These are phyloP conservation scores for Lepetodrilus schrolli DNA, from an alignment of 2,888 invertebrate genomes.

Conservation along the genomic window DNA sequence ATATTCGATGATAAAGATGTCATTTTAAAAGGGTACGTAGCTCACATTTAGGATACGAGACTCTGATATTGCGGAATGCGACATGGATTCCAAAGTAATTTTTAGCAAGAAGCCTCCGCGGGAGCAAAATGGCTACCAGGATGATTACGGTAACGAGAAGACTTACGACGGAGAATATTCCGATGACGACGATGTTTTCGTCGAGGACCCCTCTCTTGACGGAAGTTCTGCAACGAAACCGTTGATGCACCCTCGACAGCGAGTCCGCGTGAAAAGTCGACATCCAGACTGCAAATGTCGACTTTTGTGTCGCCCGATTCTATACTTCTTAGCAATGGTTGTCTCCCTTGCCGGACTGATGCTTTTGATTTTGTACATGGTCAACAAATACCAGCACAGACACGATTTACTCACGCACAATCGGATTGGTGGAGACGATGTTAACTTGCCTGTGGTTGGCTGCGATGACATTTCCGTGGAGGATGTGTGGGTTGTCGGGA, in stretches of 20 bases:
- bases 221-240: constrained; percentile 59
- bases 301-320: constrained; percentile 56
- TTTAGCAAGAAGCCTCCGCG: constrained; percentile 41
- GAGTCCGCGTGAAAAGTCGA: constrained; percentile 57
- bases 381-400: constrained; percentile 50
- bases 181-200: constrained; percentile 65
- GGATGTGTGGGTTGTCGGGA: constrained; percentile 82
- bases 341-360: constrained; percentile 57
- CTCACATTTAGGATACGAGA: no score
- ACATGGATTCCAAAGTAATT: constrained; percentile 42
- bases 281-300: constrained; percentile 55
- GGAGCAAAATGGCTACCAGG: constrained; percentile 48
- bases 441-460: constrained; percentile 76
- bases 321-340: constrained; percentile 59
- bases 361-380: constrained; percentile 60
- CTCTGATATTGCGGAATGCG: background rate
- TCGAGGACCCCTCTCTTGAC: constrained; percentile 57
- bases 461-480: constrained; percentile 80
- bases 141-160: constrained; percentile 48
- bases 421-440: background rate
- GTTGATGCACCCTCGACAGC: constrained; percentile 62
- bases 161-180: constrained; percentile 55
- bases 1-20: no score
- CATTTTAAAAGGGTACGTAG: no score
- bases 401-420: constrained; percentile 4